Percentiles rank a stretch among this genome's conserved stretches.
Evolutionary conservation across 2,113 vertebrate species (phyloP).

Genomic region (Siniperca chuatsi): DNA sequence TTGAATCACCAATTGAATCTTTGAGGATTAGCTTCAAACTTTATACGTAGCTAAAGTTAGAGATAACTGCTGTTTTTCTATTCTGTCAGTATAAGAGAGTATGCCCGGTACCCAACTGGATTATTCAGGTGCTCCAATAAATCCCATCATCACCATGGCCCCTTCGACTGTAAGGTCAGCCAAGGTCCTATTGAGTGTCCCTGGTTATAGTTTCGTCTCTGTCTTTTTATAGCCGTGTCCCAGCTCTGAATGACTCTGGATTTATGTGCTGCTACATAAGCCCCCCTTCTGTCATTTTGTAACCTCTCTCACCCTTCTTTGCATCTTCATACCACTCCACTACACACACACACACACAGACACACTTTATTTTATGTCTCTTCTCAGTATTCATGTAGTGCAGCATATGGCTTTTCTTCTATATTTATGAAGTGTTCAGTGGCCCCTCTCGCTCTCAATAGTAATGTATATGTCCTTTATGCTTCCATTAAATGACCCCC

Average conservation of each 20-base stretch:
- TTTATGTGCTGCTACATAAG: constrained; percentile 40
- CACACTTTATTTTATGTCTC: constrained; percentile 28
- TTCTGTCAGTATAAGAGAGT: neutral
- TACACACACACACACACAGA: neutral
- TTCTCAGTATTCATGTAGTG: constrained; percentile 44
- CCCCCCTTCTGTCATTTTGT: constrained; percentile 7
- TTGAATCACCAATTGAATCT: too few species aligned
- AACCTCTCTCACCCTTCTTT: constrained; percentile 18
- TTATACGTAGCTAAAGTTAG: too few species aligned
- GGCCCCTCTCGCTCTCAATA: neutral
- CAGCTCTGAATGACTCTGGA: constrained; percentile 32
- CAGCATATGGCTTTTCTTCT: constrained; percentile 34
- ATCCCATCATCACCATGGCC: constrained; percentile 28
- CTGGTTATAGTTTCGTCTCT: constrained; percentile 13
- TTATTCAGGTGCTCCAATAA: constrained; percentile 30
- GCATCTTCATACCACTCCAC: neutral
- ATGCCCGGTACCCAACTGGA: neutral
- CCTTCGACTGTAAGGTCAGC: constrained; percentile 19
- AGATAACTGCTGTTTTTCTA: neutral
- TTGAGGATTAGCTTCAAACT: too few species aligned
- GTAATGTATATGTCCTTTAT: constrained; percentile 49
- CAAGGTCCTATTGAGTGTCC: constrained; percentile 24
- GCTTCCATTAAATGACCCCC: constrained; percentile 10
- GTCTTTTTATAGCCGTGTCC: constrained; percentile 15
- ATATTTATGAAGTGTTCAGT: constrained; percentile 54